These are phyloP conservation scores for Sitodiplosis mosellana DNA, from an alignment of 1,140 invertebrate genomes.

Conservation along the genomic window DNA sequence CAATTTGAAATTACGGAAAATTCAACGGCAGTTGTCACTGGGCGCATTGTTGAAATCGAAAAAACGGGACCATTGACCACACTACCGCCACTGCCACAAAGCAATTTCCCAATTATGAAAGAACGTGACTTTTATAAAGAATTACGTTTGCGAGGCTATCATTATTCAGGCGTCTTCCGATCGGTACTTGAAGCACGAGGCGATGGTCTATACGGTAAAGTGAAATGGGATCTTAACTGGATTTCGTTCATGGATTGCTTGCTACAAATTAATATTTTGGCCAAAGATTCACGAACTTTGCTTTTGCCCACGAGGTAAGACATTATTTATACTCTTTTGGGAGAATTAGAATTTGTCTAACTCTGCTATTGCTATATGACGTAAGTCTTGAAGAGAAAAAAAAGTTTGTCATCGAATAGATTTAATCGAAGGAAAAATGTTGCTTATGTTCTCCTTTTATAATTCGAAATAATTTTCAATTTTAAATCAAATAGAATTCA, in stretches of 20 bases:
- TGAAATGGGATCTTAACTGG: slow-evolving; percentile 65
- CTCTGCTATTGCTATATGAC: too few relatives aligned
- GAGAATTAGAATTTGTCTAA: too few relatives aligned
- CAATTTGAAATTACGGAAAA: slow-evolving; percentile 73
- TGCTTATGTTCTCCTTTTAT: too few relatives aligned
- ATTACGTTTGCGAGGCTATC: slow-evolving; percentile 73
- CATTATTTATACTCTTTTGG: too few relatives aligned
- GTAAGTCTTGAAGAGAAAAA: too few relatives aligned
- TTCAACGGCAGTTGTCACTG: slow-evolving; percentile 57
- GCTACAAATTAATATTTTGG: slow-evolving; percentile 70
- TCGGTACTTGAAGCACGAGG: slow-evolving; percentile 18
- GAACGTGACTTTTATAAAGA: slow-evolving; percentile 83
- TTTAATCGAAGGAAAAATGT: too few relatives aligned
- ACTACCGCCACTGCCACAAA: slow-evolving; percentile 26
- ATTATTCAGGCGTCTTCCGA: slow-evolving; percentile 39
- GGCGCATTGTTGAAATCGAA: slow-evolving; percentile 36
- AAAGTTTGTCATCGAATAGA: too few relatives aligned
- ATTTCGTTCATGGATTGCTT: slow-evolving; percentile 85
- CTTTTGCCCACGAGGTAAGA: slow-evolving; percentile 55
- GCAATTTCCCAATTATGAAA: slow-evolving; percentile 28
- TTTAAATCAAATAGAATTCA: slow-evolving; percentile 33
- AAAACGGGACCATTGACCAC: slow-evolving; percentile 27
- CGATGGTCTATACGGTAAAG: slow-evolving; percentile 29
- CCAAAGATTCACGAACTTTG: slow-evolving; percentile 48
- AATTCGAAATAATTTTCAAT: too few relatives aligned